Percentiles rank a stretch among this genome's conserved stretches.
These are phyloP conservation scores for Drosophila nr. perissopoda DNA, from an alignment of 2,888 invertebrate genomes.

Conservation along the genomic window DNA sequence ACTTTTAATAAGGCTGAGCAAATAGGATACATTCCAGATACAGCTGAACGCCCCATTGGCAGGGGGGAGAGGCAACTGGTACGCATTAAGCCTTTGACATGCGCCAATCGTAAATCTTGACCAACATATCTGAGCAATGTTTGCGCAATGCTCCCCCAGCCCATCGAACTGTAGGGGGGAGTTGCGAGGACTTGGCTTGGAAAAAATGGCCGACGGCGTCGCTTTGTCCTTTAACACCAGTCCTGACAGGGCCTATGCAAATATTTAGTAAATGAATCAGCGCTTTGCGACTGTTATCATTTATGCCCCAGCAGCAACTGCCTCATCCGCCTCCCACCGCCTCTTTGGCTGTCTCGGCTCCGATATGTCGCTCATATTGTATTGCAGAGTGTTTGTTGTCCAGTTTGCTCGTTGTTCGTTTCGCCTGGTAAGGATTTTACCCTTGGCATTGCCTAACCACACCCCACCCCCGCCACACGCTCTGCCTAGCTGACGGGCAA, in stretches of 20 bases:
- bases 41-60: constrained; percentile 29
- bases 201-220: constrained; percentile 59
- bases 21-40: constrained; percentile 50
- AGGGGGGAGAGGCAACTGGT: background rate
- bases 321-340: constrained; percentile 21
- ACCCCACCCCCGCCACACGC: background rate
- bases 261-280: constrained; percentile 84
- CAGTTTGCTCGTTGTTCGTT: constrained; percentile 29
- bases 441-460: constrained; percentile 3
- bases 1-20: constrained; percentile 72
- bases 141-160: constrained; percentile 56
- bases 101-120: constrained; percentile 82
- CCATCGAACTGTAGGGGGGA: background rate
- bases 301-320: constrained; percentile 60
- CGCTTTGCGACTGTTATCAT: constrained; percentile 81
- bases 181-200: constrained; percentile 15
- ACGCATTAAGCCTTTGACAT: constrained; percentile 81
- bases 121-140: constrained; percentile 80
- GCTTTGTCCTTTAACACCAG: constrained; percentile 75
- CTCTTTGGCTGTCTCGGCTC: constrained; percentile 4
- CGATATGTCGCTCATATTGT: constrained; percentile 18
- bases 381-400: constrained; percentile 11
- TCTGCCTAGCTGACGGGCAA: constrained; percentile 54
- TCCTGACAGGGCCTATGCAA: constrained; percentile 83
- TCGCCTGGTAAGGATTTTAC: constrained; percentile 33